phyloP scores from a whole-genome alignment of 23 tunicate genomes.

The Diplosoma virens region DNA sequence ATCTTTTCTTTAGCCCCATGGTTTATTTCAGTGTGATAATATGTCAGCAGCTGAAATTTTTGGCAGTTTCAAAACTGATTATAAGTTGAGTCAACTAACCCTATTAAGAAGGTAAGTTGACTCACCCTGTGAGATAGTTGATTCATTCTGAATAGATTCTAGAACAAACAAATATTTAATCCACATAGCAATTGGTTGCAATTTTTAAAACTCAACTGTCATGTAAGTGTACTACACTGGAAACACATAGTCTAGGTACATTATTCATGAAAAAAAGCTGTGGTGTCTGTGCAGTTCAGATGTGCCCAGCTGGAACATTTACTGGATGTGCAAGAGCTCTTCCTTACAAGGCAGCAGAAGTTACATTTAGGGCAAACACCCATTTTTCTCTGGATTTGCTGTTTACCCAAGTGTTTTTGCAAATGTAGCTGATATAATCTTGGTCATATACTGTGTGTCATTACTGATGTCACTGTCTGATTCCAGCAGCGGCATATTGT shows the following conservation, averaged over 20 bases:
- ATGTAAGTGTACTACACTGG: constrained; percentile 14
- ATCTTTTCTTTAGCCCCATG: too few relatives aligned
- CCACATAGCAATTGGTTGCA: constrained; percentile 15
- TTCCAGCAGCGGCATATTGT: constrained; percentile 12
- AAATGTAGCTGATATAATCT: constrained; percentile 1
- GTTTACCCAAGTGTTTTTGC: constrained; percentile 5
- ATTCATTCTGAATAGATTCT: background rate
- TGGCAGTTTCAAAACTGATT: too few relatives aligned
- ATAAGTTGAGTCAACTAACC: too few relatives aligned
- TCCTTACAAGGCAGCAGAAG: constrained; percentile 7
- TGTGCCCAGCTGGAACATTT: constrained; percentile 17
- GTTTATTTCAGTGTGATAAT: too few relatives aligned
- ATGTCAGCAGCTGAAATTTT: too few relatives aligned
- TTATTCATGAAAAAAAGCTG: background rate
- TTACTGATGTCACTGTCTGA: constrained; percentile 6
- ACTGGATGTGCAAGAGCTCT: background rate
- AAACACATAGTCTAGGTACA: constrained; percentile 15
- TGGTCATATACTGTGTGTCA: constrained; percentile 2
- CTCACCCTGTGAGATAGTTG: background rate
- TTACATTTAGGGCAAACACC: constrained; percentile 4
- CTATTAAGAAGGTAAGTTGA: too few relatives aligned
- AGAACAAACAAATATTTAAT: constrained; percentile 11
- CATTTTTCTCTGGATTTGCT: constrained; percentile 10
- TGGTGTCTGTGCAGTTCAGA: constrained; percentile 14
- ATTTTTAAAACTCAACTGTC: background rate